These are phyloP conservation scores for Netelia inedita DNA, from an alignment of 2,888 invertebrate genomes.

Conservation along the genomic window DNA sequence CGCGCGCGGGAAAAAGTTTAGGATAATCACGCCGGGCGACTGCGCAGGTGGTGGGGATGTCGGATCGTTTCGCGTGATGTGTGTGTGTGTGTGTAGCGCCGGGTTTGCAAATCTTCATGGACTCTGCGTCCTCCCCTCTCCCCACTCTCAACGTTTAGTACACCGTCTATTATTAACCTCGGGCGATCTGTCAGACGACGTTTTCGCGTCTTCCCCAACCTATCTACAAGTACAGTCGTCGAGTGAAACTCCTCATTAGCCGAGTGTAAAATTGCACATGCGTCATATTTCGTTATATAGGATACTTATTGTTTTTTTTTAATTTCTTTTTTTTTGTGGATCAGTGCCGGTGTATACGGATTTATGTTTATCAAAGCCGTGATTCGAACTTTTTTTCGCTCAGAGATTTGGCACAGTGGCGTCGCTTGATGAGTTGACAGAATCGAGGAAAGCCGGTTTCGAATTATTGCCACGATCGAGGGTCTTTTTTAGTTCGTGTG, in stretches of 20 bases:
- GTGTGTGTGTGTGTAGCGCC: conserved; percentile 14
- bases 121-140: conserved; percentile 11
- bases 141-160: conserved; percentile 17
- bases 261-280: background rate
- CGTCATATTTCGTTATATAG: background rate
- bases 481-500: background rate
- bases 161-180: conserved; percentile 64
- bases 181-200: conserved; percentile 62
- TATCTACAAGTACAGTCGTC: background rate
- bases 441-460: conserved; percentile 26
- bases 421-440: conserved; percentile 29
- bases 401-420: no score
- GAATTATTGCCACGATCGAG: background rate
- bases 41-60: background rate
- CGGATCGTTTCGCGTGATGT: background rate
- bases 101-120: conserved; percentile 29
- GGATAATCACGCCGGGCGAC: conserved; percentile 7
- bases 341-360: no score
- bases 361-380: no score
- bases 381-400: no score
- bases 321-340: background rate
- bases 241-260: conserved; percentile 17
- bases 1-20: conserved; percentile 55
- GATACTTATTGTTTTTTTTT: background rate
- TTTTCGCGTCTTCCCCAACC: conserved; percentile 38